These are phyloP conservation scores for Emberiza fucata DNA, from an alignment of 2,113 vertebrate species.

Conservation along the genomic window DNA sequence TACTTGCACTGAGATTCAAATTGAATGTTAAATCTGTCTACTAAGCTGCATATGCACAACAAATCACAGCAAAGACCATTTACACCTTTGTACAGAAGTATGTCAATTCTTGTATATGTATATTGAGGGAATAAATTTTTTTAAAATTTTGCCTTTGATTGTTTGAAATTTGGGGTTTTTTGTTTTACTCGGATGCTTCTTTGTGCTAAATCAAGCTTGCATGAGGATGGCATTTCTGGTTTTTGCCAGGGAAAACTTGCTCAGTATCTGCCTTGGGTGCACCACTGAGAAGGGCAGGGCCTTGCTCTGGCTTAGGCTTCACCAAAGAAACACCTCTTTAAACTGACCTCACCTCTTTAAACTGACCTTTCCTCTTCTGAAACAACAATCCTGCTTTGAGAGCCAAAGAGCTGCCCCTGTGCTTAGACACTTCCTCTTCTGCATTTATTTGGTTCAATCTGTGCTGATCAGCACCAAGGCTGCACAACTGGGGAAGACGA, in stretches of 20 bases:
- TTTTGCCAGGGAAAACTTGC: background rate
- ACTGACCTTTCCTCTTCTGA: background rate
- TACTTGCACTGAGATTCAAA: conserved; percentile 66
- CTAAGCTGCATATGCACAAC: conserved; percentile 58
- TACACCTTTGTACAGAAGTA: conserved; percentile 54
- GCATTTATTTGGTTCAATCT: background rate
- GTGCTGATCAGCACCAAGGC: background rate
- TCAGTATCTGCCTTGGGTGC: rapidly evolving
- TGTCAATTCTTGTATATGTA: conserved; percentile 57
- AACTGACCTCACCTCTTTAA: background rate
- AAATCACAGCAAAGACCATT: conserved; percentile 43
- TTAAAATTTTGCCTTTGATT: background rate
- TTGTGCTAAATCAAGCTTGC: background rate
- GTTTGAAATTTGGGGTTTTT: background rate
- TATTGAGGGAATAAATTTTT: conserved; percentile 53
- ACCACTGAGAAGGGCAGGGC: background rate
- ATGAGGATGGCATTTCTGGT: background rate
- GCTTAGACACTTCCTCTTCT: background rate
- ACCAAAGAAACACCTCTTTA: background rate
- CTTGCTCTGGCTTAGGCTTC: background rate
- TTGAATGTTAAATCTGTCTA: conserved; percentile 64
- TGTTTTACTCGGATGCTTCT: background rate
- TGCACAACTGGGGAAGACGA: background rate
- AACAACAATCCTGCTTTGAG: background rate
- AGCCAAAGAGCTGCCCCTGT: background rate